phyloP scores from a whole-genome alignment of 1,140 invertebrate genomes.

The Brachionus sp. region DNA sequence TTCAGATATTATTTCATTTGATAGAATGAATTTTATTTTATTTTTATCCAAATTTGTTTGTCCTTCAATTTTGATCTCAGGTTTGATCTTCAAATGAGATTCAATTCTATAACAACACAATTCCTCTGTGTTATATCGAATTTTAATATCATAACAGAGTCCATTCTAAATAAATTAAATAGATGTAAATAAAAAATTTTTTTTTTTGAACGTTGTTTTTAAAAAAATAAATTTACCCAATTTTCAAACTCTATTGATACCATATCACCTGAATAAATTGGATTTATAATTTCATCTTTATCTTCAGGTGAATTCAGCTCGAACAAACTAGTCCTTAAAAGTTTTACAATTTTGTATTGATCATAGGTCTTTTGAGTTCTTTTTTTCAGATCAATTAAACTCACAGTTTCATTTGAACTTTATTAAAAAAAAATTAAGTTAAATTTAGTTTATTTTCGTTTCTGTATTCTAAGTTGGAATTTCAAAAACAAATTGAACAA shows the following conservation, averaged over 20 bases:
- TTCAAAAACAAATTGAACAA: no score
- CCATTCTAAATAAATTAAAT: no score
- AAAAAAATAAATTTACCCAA: neutral
- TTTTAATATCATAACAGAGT: neutral
- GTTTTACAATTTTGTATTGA: neutral
- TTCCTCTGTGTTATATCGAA: neutral
- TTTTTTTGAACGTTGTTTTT: neutral
- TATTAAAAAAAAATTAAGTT: neutral
- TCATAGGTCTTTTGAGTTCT: slow-evolving; percentile 27
- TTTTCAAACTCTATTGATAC: neutral
- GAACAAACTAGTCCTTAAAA: neutral
- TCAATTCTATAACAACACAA: neutral
- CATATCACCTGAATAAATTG: neutral
- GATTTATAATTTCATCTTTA: neutral
- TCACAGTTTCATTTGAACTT: neutral
- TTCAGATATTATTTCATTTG: neutral
- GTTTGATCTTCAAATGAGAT: neutral
- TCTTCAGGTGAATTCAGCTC: neutral
- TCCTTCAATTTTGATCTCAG: neutral
- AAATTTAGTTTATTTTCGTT: no score
- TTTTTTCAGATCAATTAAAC: slow-evolving; percentile 28
- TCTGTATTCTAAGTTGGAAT: no score
- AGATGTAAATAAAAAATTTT: no score
- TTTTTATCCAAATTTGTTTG: neutral
- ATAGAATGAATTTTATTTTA: neutral